Base-by-base conservation (phyloP, 2,888 invertebrate species). In the Alviniconcha strummeri region DNA sequence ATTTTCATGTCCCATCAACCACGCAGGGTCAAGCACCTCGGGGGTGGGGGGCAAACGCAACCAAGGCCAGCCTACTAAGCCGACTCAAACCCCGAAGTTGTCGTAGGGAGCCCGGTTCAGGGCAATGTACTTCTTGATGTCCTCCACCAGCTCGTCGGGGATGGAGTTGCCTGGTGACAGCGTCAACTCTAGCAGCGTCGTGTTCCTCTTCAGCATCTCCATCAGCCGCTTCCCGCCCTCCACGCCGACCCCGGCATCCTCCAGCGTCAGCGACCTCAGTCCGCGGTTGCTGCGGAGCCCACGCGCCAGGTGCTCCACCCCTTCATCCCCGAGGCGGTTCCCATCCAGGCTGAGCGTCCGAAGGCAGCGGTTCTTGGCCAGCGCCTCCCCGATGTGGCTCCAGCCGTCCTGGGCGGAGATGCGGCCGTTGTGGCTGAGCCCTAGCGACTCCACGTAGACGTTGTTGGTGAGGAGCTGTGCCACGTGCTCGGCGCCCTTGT, bases 261-360 rank as follows among this genome's bases (percentile, higher is more conserved):
- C 92, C 52, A 93, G 84, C 78, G 91, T 91, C 36, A 93, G 83
- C 6, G 87, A 83, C 11, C 85, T 81, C 19, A 93, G 76, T 8
- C 87, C 86, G 5, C 84, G 83, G 83, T 93, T 92, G n/a, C 87
- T 85, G 71, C 86, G 84, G 55, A 93, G 87, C 13, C 91, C 91
- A 17, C 86, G 87, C 0, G 87, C 87, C 55, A 93, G 80, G 64
- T 85, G 86, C 17, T 86, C 86, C 0, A 91, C 75, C 0, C 92
- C 92, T 55, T 87, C 87, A 85, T 93, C 90, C 2, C 91, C 91
- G 13, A 92, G 86, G 2, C 85, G 84, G 83, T 90, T 91, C 83
- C 91, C 90, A 84, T 93, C 92, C 19, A 93, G 82, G 1, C 90
- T 88, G 75, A 93, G 81, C 5, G 90, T 89, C 64, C 80, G 82